Conservation (phyloP, 2,888 invertebrate species). For the Agelastica alni region DNA sequence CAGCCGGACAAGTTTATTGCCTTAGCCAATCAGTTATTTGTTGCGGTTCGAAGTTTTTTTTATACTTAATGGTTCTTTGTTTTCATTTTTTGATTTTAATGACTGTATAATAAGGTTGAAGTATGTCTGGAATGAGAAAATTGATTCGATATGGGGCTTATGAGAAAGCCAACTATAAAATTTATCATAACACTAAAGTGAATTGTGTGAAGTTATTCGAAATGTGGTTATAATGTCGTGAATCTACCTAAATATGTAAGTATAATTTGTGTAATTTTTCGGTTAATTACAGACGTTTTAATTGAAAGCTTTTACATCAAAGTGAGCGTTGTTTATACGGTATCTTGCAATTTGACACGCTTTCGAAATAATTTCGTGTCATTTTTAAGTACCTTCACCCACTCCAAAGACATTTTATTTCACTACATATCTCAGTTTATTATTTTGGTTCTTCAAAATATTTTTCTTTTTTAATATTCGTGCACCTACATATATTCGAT, state of each 20-base stretch:
- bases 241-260: constrained; percentile 18
- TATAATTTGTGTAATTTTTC: constrained; percentile 14
- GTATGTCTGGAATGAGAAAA: constrained; percentile 33
- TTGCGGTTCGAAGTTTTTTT: constrained; percentile 32
- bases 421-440: too few species aligned
- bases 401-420: too few species aligned
- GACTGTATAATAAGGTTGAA: constrained; percentile 30
- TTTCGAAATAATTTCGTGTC: neutral
- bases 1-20: constrained; percentile 40
- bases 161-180: constrained; percentile 30
- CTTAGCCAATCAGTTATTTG: constrained; percentile 33
- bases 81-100: constrained; percentile 31
- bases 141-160: constrained; percentile 30
- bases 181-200: constrained; percentile 21
- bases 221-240: constrained; percentile 17
- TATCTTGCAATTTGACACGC: neutral
- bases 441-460: too few species aligned
- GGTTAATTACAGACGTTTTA: constrained; percentile 5
- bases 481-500: too few species aligned
- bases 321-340: constrained; percentile 7
- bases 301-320: constrained; percentile 6
- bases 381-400: too few species aligned
- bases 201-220: constrained; percentile 22
- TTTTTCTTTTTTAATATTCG: too few species aligned
- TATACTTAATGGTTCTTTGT: constrained; percentile 35